A percentile compares a stretch with the other conserved stretches of the same genome.
Evolutionary conservation across 2,888 invertebrate genomes (phyloP).

Genomic region (Drosophila setosimentum): DNA sequence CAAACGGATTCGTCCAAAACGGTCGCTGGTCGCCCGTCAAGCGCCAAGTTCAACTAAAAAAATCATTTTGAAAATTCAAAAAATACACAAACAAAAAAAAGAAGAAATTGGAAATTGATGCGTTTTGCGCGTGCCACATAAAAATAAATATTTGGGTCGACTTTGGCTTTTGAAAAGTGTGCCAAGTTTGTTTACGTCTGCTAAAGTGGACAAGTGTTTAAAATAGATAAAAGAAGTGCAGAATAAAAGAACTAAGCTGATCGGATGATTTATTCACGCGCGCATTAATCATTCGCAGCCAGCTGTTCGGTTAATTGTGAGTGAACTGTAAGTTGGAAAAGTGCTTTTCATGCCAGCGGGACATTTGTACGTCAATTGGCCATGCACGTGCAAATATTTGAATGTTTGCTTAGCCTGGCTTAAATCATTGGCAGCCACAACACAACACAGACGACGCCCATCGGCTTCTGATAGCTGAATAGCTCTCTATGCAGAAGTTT

Average conservation of each 20-base stretch:
- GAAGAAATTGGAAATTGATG: slow-evolving; percentile 4
- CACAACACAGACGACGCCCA: background rate
- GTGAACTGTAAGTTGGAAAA: slow-evolving; percentile 48
- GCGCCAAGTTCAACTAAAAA: slow-evolving; percentile 6
- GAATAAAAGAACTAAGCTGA: slow-evolving; percentile 16
- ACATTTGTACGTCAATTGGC: slow-evolving; percentile 36
- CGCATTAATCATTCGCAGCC: slow-evolving; percentile 40
- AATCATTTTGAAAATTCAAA: slow-evolving; percentile 1
- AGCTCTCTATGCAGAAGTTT: background rate
- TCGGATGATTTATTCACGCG: slow-evolving; percentile 29
- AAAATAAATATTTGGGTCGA: slow-evolving; percentile 32
- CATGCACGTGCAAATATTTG: slow-evolving; percentile 37
- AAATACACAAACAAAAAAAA: slow-evolving; percentile 19
- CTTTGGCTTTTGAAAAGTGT: slow-evolving; percentile 23
- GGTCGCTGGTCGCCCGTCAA: slow-evolving; percentile 50
- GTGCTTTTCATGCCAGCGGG: slow-evolving; percentile 20
- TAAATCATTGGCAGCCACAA: slow-evolving; percentile 17
- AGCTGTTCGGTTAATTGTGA: slow-evolving; percentile 35
- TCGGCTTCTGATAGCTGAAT: background rate
- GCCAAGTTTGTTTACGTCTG: slow-evolving; percentile 36
- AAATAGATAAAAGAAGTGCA: slow-evolving; percentile 13
- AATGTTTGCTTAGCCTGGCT: slow-evolving; percentile 32
- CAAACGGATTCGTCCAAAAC: slow-evolving; percentile 64
- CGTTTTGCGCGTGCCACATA: slow-evolving; percentile 14
- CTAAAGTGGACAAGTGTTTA: slow-evolving; percentile 35